Percentiles rank a stretch among this genome's conserved stretches.
Conservation (phyloP, 2,113 vertebrate genomes). For the Mixornis gularis region DNA sequence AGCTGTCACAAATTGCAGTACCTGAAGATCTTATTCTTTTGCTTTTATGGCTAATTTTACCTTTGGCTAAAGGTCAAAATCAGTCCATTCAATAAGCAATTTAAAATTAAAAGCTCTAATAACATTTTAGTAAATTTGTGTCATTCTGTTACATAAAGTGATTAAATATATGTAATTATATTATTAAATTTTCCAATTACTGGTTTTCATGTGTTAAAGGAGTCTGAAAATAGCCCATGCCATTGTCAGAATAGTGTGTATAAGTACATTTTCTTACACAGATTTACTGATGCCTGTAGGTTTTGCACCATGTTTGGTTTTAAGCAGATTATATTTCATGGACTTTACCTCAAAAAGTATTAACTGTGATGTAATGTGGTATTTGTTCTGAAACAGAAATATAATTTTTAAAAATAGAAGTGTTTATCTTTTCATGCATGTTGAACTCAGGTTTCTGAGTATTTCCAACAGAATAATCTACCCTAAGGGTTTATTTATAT, state of each 20-base stretch:
- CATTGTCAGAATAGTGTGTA: background rate
- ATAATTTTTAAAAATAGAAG: background rate
- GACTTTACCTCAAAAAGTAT: background rate
- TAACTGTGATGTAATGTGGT: background rate
- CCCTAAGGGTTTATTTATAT: background rate
- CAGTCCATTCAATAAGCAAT: background rate
- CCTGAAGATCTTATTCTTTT: background rate
- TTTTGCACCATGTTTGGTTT: background rate
- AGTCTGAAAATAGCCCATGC: background rate
- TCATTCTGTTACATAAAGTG: background rate
- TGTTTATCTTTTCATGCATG: background rate
- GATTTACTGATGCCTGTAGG: background rate
- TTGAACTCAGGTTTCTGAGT: background rate
- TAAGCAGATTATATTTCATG: background rate
- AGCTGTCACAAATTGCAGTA: background rate
- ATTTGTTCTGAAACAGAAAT: background rate
- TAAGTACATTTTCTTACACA: background rate
- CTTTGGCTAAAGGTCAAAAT: constrained; percentile 1
- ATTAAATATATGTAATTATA: background rate
- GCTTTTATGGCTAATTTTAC: constrained; percentile 23
- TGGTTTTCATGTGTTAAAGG: background rate
- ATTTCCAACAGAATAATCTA: background rate
- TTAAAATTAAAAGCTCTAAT: constrained; percentile 21
- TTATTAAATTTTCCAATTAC: background rate
- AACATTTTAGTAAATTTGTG: background rate